Evolutionary conservation across 2,113 vertebrate genomes (phyloP).

Genomic region (Peromyscus polionotus): DNA sequence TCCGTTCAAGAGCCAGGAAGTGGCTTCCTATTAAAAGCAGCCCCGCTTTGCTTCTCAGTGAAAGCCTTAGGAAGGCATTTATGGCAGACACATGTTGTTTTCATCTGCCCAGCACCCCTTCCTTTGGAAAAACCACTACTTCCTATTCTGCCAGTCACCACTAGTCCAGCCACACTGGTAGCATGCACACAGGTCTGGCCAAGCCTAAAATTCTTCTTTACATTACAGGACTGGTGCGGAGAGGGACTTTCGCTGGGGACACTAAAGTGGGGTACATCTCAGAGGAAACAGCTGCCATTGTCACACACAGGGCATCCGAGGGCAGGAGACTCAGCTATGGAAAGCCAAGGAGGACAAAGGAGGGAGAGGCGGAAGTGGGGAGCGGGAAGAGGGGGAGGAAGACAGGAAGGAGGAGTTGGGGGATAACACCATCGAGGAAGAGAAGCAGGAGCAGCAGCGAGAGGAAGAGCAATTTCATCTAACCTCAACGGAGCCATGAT

Average conservation of each 20-base stretch:
- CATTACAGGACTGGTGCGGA: not conserved
- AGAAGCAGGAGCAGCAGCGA: too few species aligned
- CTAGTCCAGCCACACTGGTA: too few species aligned
- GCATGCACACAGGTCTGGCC: not conserved
- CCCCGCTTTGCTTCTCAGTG: slow-evolving; percentile 39
- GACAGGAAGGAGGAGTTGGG: not conserved
- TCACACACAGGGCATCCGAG: not conserved
- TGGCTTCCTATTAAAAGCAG: slow-evolving; percentile 53
- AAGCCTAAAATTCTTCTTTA: not conserved
- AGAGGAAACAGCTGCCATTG: not conserved
- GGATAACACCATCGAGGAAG: not conserved
- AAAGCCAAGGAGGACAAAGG: not conserved
- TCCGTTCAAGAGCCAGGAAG: slow-evolving; percentile 51
- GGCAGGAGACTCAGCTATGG: not conserved
- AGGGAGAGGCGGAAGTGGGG: not conserved
- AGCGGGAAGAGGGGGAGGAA: too few species aligned
- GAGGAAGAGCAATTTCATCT: not conserved
- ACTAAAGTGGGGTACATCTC: not conserved
- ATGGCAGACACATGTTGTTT: slow-evolving; percentile 21
- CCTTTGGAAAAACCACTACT: not conserved
- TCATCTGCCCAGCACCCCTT: not conserved
- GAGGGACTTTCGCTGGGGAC: not conserved
- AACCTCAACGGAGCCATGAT: not conserved
- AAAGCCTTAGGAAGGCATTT: slow-evolving; percentile 48
- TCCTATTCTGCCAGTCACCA: not conserved